Evolutionary conservation across 2,888 invertebrate species (phyloP).

Genomic region (Apodemia mormo): DNA sequence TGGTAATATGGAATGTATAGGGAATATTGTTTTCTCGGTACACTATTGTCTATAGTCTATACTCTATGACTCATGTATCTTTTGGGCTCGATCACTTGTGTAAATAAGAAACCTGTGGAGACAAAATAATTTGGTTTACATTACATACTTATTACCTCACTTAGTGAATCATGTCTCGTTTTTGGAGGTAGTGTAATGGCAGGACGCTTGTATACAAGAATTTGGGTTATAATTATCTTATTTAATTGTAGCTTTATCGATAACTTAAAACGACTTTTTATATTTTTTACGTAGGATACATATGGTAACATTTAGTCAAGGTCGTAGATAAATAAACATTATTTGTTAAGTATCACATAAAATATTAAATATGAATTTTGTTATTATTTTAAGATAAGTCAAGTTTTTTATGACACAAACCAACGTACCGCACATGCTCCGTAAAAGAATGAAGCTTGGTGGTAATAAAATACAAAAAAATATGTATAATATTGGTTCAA

Average conservation of each 20-base stretch:
- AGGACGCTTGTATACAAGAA: neutral
- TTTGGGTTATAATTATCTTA: neutral
- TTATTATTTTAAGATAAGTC: no score
- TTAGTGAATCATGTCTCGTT: constrained; percentile 5
- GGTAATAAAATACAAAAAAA: no score
- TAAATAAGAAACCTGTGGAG: constrained; percentile 55
- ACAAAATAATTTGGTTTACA: constrained; percentile 49
- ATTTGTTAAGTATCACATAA: neutral
- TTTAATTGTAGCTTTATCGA: neutral
- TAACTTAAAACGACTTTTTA: neutral
- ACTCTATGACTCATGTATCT: constrained; percentile 53
- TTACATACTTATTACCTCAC: constrained; percentile 10
- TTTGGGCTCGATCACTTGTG: constrained; percentile 57
- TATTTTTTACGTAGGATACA: neutral
- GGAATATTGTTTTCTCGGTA: constrained; percentile 40
- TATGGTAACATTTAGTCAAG: neutral
- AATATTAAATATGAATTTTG: no score
- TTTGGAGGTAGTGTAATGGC: constrained; percentile 8
- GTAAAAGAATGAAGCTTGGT: no score
- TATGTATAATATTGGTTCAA: no score
- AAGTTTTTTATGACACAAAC: no score
- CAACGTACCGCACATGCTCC: no score
- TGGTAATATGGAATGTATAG: constrained; percentile 68
- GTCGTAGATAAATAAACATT: neutral
- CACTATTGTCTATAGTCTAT: constrained; percentile 39